These are phyloP conservation scores for Pelecanoides urinatrix DNA, from an alignment of 2,113 vertebrate genomes.

Conservation along the genomic window DNA sequence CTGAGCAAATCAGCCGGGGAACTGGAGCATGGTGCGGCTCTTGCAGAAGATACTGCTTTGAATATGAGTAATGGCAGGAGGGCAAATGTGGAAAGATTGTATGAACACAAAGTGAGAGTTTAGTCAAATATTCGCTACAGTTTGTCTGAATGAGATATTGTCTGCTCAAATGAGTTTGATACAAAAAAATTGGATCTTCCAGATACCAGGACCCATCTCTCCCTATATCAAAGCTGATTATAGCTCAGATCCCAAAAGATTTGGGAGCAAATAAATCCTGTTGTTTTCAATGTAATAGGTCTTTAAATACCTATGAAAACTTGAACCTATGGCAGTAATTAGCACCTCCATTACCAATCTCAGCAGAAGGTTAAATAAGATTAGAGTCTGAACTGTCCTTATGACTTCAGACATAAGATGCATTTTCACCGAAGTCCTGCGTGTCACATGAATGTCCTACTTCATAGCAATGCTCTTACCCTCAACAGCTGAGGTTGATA, in stretches of 20 bases:
- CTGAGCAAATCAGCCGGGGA: not conserved
- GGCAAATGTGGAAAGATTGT: not conserved
- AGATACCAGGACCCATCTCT: not conserved
- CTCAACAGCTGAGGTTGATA: not conserved
- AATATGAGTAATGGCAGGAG: not conserved
- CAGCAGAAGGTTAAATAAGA: not conserved
- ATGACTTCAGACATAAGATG: not conserved
- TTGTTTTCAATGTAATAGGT: not conserved
- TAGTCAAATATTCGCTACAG: not conserved
- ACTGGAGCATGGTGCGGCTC: accelerated
- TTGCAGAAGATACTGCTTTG: not conserved
- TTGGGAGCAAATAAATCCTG: not conserved
- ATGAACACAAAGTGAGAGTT: not conserved
- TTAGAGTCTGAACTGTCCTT: not conserved
- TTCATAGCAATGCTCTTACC: not conserved
- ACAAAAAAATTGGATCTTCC: not conserved
- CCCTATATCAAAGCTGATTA: not conserved
- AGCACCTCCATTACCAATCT: not conserved
- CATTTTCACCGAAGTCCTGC: not conserved
- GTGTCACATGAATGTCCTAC: not conserved
- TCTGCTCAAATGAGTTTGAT: not conserved
- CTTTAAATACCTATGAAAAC: not conserved
- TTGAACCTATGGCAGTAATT: not conserved
- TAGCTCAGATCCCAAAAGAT: not conserved
- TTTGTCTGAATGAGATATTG: not conserved